A percentile compares a stretch with the other conserved stretches of the same genome.
These are phyloP conservation scores for Ceriagrion tenellum DNA, from an alignment of 2,888 invertebrate genomes.

Conservation along the genomic window DNA sequence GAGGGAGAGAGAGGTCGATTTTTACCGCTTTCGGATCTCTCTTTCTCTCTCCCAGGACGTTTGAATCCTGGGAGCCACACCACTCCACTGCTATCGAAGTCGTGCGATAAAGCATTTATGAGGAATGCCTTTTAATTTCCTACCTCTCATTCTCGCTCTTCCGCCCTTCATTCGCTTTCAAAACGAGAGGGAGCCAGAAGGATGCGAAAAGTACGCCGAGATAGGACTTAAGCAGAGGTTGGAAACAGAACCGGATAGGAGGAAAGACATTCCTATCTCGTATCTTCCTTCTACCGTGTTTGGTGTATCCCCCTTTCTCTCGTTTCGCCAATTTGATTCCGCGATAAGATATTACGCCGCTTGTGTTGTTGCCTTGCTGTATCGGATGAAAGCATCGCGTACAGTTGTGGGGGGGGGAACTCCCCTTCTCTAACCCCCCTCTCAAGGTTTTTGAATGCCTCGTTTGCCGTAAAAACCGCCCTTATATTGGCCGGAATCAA, in stretches of 20 bases:
- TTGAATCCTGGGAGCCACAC: background rate
- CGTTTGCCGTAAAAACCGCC: slow-evolving; percentile 40
- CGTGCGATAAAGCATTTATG: slow-evolving; percentile 15
- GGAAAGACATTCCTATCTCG: background rate
- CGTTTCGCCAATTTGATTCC: slow-evolving; percentile 9
- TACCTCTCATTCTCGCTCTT: background rate
- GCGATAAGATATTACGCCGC: background rate
- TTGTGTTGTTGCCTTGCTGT: background rate
- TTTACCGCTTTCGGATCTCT: background rate
- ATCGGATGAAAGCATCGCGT: background rate
- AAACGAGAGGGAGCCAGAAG: background rate
- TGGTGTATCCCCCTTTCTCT: background rate
- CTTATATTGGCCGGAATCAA: background rate
- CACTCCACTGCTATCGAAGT: background rate
- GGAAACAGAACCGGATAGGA: background rate
- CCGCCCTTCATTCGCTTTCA: background rate
- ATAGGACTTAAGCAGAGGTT: background rate
- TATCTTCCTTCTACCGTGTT: background rate
- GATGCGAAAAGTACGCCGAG: background rate
- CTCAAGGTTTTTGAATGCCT: background rate
- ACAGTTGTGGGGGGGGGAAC: background rate
- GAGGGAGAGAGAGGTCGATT: background rate
- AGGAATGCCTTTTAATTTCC: background rate
- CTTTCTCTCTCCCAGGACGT: background rate
- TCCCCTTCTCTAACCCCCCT: background rate